phyloP scores from a whole-genome alignment of 2,797 vertebrate species.

The Alectoris magna region DNA sequence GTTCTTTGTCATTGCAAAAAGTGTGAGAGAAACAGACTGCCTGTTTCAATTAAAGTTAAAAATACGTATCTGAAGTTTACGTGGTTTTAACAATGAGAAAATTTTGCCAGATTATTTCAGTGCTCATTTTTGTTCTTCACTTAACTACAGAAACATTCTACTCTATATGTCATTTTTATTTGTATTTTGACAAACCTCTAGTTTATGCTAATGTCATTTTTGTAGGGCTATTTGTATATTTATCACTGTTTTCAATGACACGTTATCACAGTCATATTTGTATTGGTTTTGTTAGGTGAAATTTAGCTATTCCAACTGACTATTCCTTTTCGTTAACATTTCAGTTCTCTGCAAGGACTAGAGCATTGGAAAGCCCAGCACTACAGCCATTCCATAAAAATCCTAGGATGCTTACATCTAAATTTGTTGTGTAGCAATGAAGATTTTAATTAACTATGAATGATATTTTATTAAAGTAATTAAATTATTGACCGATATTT shows the following conservation, averaged over 20 bases:
- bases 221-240: neutral
- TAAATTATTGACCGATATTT: neutral
- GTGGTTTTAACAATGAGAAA: neutral
- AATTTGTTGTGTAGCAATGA: neutral
- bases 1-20: neutral
- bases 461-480: slow-evolving; percentile 16
- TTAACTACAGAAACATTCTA: neutral
- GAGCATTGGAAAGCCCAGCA: neutral
- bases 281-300: neutral
- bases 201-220: neutral
- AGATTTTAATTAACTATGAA: neutral
- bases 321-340: neutral
- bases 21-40: neutral
- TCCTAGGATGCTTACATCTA: neutral
- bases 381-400: neutral
- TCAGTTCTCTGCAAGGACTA: neutral
- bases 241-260: neutral
- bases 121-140: neutral
- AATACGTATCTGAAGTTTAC: neutral
- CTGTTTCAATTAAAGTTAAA: neutral
- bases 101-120: neutral
- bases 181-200: neutral
- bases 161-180: neutral
- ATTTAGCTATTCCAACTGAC: neutral
- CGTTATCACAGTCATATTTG: neutral